Conservation (phyloP, 2,888 invertebrate genomes). For the Eupithecia abbreviata region DNA sequence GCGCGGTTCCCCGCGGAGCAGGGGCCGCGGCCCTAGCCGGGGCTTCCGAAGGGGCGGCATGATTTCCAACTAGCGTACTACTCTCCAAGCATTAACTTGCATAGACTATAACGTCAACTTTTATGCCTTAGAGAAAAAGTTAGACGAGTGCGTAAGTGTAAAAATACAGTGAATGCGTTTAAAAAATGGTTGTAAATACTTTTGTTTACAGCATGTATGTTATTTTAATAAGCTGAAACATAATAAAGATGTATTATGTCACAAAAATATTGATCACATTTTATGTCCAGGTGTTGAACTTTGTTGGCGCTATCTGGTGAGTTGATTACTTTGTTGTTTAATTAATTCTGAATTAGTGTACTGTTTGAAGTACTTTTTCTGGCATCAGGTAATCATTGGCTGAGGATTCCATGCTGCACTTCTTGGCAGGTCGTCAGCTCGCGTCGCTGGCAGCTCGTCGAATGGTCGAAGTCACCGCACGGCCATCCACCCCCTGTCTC, state of each 20-base stretch:
- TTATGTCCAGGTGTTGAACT: slow-evolving; percentile 61
- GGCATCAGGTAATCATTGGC: slow-evolving; percentile 67
- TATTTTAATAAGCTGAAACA: slow-evolving; percentile 70
- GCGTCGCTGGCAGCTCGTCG: slow-evolving; percentile 14
- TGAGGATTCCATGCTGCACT: slow-evolving; percentile 13
- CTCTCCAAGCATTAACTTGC: slow-evolving; percentile 48
- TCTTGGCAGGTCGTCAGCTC: slow-evolving; percentile 10
- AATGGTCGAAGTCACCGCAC: slow-evolving; percentile 36
- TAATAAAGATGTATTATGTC: slow-evolving; percentile 74
- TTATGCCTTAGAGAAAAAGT: slow-evolving; percentile 58
- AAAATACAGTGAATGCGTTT: slow-evolving; percentile 67
- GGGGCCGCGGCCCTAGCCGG: slow-evolving; percentile 66
- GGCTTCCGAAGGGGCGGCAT: slow-evolving; percentile 75
- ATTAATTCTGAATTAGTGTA: slow-evolving; percentile 52
- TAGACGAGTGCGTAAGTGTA: slow-evolving; percentile 70
- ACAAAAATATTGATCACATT: slow-evolving; percentile 59
- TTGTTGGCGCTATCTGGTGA: slow-evolving; percentile 62
- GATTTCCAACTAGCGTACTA: slow-evolving; percentile 65
- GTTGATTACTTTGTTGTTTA: slow-evolving; percentile 64
- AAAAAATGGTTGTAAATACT: slow-evolving; percentile 77
- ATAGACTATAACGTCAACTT: slow-evolving; percentile 60
- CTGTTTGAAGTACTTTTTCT: slow-evolving; percentile 54
- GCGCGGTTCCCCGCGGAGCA: slow-evolving; percentile 65
- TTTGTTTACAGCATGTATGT: slow-evolving; percentile 76
- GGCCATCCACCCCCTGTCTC: slow-evolving; percentile 55